A percentile compares a stretch with the other conserved stretches of the same genome.
phyloP scores from a whole-genome alignment of 1,140 invertebrate species.

The Platyura marginata region DNA sequence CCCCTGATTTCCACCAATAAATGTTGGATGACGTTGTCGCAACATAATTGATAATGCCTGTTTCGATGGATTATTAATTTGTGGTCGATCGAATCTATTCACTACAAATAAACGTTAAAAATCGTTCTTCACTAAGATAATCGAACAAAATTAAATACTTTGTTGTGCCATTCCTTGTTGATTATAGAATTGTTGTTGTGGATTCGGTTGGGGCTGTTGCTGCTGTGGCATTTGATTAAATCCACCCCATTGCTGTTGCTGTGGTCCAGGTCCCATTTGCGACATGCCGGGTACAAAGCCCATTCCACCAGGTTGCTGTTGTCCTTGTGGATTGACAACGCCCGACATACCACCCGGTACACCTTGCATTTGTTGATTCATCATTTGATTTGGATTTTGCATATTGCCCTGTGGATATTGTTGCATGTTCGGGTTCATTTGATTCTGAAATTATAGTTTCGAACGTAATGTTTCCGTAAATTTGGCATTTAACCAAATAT shows the following conservation, averaged over 20 bases:
- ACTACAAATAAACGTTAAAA: slow-evolving; percentile 28
- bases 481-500: not conserved
- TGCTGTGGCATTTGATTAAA: slow-evolving; percentile 11
- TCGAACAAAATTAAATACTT: slow-evolving; percentile 9
- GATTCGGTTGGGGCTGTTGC: too few species aligned
- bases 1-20: slow-evolving; percentile 25
- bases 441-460: not conserved
- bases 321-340: slow-evolving; percentile 14
- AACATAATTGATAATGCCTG: slow-evolving; percentile 76
- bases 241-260: slow-evolving; percentile 15
- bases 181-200: slow-evolving; percentile 7
- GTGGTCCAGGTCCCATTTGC: slow-evolving; percentile 9
- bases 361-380: slow-evolving; percentile 16
- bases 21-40: slow-evolving; percentile 41
- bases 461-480: not conserved
- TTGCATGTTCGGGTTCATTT: slow-evolving; percentile 6
- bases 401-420: slow-evolving; percentile 18
- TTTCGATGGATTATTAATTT: slow-evolving; percentile 55
- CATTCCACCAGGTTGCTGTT: slow-evolving; percentile 17
- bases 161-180: slow-evolving; percentile 12
- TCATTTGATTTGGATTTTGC: slow-evolving; percentile 10
- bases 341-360: slow-evolving; percentile 16
- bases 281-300: slow-evolving; percentile 11
- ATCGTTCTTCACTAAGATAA: too few species aligned
- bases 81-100: slow-evolving; percentile 45